Base-by-base conservation (phyloP, 2,888 invertebrate genomes). In the Philereme vetulata region DNA sequence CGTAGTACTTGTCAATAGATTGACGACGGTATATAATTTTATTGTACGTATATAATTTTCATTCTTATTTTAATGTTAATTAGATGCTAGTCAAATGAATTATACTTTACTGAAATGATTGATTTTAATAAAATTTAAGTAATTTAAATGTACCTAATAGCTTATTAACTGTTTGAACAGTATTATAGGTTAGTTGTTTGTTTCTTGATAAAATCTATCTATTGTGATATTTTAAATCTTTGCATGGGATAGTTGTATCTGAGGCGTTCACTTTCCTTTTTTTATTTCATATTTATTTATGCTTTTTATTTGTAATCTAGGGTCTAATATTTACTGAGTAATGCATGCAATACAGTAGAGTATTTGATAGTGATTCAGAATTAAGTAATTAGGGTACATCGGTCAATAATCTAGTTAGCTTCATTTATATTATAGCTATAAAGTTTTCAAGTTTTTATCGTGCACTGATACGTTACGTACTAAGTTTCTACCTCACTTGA, bases 11-110 rank as follows among this genome's bases (percentile, higher is more conserved):
- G 38, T 45, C 48, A 55, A 58, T 56, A 62, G 38, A 55, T 58
- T 55, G 11, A 48, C 33, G 40, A 54, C 42, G 21, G 40, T 54
- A 42, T 51, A 51, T 11, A 42, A n/a, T n/a, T n/a, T n/a, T 51
- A 53, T 46, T 58, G 46, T 58, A 56, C 42, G 35, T 61, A 65
- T 10, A 32, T 40, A 62, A 56, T 53, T 68, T 70, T 74, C 74
- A 71, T 62, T 51, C 46, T 48, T 57, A 51, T 70, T 77, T 75
- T 74, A 74, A 70, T 72, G 74, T 76, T 80, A 82, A 82, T 84
- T 90, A 89, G 87, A 89, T 88, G 84, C 90, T 91, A 91, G 90
- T 91, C 90, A 91, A 87, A 86, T 88, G 81, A 84, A 86, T 83
- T 84, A 77, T 84, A 85, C 80, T 82, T 82, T 77, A 84, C 76